Base-by-base conservation (phyloP, 2,888 invertebrate genomes). In the Sinentomon sp. region DNA sequence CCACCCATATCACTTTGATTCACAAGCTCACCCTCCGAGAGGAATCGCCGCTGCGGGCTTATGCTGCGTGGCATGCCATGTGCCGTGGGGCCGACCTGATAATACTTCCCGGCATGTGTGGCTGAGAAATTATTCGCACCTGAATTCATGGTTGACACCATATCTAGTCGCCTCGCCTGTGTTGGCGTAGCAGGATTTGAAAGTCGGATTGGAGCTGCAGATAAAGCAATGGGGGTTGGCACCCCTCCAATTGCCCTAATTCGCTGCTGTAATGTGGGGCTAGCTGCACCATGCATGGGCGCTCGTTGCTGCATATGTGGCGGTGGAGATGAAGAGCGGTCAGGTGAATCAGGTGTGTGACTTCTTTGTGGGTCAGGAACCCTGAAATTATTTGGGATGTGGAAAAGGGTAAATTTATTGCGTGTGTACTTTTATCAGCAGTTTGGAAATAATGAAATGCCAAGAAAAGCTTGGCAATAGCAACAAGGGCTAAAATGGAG, bases 131-230 rank as follows among this genome's bases (percentile, higher is more conserved):
- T n/a, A n/a, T n/a, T n/a, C n/a, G n/a, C n/a, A n/a, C n/a, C n/a
- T n/a, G n/a, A n/a, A n/a, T n/a, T 34, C 34, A 16, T 27, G 25
- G 20, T 37, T 28, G 13, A 27, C 28, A 13, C 28, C 27, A 21
- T 29, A 19, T 30, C 28, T 30, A 21, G 33, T 12, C 30, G n/a
- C n/a, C n/a, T n/a, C n/a, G 76, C 73, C 63, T 76, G 76, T 48
- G 80, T 80, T 48, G 82, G 82, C 49, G 80, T 80, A 53, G 78
- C 77, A 47, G 80, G 82, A 60, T 80, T 80, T 46, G 80, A 80
- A 68, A 80, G 38, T 23, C 40, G 41, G 21, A 41, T 40, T 16
- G 44, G 44, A 37, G 43, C 43, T 33, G 40, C 43, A 59, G 68
- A 74, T 61, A 78, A 64, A 6, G 78, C 75, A 34, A 82, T 62